Evolutionary conservation across 2,797 vertebrate species (phyloP).

Genomic region (Columba guinea): DNA sequence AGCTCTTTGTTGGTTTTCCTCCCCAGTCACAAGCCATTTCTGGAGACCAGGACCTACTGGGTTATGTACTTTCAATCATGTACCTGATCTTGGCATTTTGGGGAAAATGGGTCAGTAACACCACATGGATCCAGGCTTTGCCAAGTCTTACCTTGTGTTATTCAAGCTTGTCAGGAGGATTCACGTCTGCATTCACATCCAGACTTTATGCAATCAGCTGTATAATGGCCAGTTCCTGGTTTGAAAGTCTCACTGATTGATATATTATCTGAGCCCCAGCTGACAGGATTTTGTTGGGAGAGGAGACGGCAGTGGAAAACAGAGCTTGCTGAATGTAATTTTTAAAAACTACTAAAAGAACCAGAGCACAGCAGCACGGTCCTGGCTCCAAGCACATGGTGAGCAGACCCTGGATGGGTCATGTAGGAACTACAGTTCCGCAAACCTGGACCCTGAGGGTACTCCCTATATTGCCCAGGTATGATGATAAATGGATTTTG

Average conservation of each 20-base stretch:
- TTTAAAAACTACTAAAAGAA: neutral
- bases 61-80: neutral
- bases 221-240: neutral
- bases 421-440: neutral
- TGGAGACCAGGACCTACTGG: neutral
- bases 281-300: neutral
- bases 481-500: neutral
- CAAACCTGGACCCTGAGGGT: neutral
- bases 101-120: neutral
- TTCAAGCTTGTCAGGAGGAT: neutral
- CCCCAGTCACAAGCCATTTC: neutral
- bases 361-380: neutral
- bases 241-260: neutral
- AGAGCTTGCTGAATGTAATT: neutral
- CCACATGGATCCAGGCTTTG: neutral
- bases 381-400: neutral
- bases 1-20: neutral
- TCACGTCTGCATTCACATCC: rapidly evolving
- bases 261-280: neutral
- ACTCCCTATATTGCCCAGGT: neutral
- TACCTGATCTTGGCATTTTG: neutral
- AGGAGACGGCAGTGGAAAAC: neutral
- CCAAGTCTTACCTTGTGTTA: neutral
- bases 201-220: neutral
- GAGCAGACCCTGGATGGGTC: neutral